Evolutionary conservation across 92 coral and sea anemone genomes (phyloP).

Genomic region (Montipora capitata): DNA sequence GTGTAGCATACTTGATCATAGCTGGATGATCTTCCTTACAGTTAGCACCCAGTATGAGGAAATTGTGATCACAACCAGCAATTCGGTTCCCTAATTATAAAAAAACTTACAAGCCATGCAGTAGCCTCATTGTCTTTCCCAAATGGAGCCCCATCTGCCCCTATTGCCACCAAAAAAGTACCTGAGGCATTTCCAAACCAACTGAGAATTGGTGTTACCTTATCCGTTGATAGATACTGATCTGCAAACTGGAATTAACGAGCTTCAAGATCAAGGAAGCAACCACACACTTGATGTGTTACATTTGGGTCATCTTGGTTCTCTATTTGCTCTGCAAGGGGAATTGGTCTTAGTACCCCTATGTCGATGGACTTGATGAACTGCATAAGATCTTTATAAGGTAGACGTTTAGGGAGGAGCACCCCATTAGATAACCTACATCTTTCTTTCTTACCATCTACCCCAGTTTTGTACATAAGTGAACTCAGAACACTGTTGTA

Average conservation of each 20-base stretch:
- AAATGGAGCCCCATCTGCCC: slow-evolving; percentile 87
- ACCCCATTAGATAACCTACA: slow-evolving; percentile 65
- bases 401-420: slow-evolving; percentile 64
- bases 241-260: slow-evolving; percentile 79
- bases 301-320: slow-evolving; percentile 67
- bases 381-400: slow-evolving; percentile 77
- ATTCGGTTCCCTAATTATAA: slow-evolving; percentile 77
- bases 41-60: slow-evolving; percentile 76
- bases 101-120: slow-evolving; percentile 75
- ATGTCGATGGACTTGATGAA: slow-evolving; percentile 82
- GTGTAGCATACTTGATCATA: slow-evolving; percentile 69
- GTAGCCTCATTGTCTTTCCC: slow-evolving; percentile 84
- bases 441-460: slow-evolving; percentile 61
- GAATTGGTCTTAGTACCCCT: slow-evolving; percentile 71
- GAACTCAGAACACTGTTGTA: slow-evolving; percentile 80
- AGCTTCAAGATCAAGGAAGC: slow-evolving; percentile 79
- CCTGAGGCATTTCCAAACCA: slow-evolving; percentile 80
- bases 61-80: slow-evolving; percentile 77
- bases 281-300: slow-evolving; percentile 66
- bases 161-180: slow-evolving; percentile 72
- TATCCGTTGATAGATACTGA: slow-evolving; percentile 66
- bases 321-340: slow-evolving; percentile 63
- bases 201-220: slow-evolving; percentile 52
- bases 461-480: slow-evolving; percentile 63
- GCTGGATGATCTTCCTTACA: slow-evolving; percentile 75